Evolutionary conservation across 2,113 vertebrate species (phyloP).

Genomic region (Xyliphius kryptos): DNA sequence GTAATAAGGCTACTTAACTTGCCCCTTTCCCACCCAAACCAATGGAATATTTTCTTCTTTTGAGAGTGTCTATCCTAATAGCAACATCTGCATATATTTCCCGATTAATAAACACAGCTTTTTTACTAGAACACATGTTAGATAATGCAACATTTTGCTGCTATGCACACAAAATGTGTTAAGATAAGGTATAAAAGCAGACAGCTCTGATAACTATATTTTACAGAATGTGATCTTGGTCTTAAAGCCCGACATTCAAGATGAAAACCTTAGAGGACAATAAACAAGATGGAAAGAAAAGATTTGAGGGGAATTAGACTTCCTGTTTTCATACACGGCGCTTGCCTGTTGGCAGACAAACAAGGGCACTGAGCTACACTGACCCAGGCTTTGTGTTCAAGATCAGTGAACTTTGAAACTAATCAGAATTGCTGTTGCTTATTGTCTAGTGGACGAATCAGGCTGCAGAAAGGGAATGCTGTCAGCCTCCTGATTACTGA

Average conservation of each 20-base stretch:
- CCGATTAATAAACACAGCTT: no score
- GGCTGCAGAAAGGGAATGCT: slow-evolving; percentile 60
- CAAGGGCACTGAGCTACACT: slow-evolving; percentile 55
- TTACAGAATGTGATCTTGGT: slow-evolving; percentile 45
- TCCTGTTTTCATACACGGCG: slow-evolving; percentile 55
- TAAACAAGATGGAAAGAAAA: slow-evolving; percentile 30
- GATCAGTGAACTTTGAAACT: slow-evolving; percentile 76
- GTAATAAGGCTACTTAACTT: slow-evolving; percentile 53
- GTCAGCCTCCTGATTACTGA: slow-evolving; percentile 72
- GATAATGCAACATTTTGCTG: slow-evolving; percentile 15
- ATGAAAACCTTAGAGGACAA: slow-evolving; percentile 40
- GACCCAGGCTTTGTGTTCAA: slow-evolving; percentile 66
- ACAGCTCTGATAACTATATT: slow-evolving; percentile 41
- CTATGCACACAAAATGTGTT: slow-evolving; percentile 15
- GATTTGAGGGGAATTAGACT: slow-evolving; percentile 37
- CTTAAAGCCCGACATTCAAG: no score
- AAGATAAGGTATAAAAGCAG: slow-evolving; percentile 19
- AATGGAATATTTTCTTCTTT: slow-evolving; percentile 32
- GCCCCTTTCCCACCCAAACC: slow-evolving; percentile 53
- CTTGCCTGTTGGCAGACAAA: slow-evolving; percentile 64
- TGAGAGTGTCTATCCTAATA: not conserved
- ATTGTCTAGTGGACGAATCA: slow-evolving; percentile 69
- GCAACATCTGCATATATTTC: slow-evolving; percentile 18
- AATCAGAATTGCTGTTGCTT: slow-evolving; percentile 73
- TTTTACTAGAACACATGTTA: slow-evolving; percentile 5